Evolutionary conservation across 2,888 invertebrate species (phyloP), one percentile per base, ranked within the genome.

Genomic region (Pardosa pseudoannulata): DNA sequence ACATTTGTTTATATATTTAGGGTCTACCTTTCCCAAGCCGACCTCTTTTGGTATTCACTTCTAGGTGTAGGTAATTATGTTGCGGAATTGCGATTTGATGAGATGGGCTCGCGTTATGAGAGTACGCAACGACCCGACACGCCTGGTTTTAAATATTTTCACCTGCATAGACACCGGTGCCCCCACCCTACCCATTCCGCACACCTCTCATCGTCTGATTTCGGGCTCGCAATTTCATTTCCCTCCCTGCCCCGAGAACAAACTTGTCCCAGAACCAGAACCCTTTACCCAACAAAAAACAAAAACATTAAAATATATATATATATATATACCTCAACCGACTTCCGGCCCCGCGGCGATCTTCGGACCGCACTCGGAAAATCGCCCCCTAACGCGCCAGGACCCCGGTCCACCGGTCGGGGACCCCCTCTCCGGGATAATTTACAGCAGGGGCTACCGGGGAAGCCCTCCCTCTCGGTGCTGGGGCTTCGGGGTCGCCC

Each of bases 331-430:
- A n/a, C n/a, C n/a, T 23, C 23, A 19, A 56, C 36, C 62, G 23
- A 85, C 83, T 85, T 85, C 83, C 83, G 83, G 83, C 73, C 83
- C 83, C 9, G 56, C 0, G 83, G 83, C 78, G 27, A 67, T 78
- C 23, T 28, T 36, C 67, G 67, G 67, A 31, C 67, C 31, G 6
- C 16, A 31, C 13, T 9, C 1, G 11, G 0, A 68, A 74, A 50
- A 74, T 29, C 75, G 28, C 71, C 62, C 68, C 39, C 7, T 19
- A 39, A 50, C 39, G 36, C 39, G 16, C 50, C 23, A 19, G 5
- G 0, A 0, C 1, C 1, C 0, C 19, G 19, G n/a, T n/a, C n/a
- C 32, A 32, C 67, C 36, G 1, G 5, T 19, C 6, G 1, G 11
- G 67, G n/a, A 19, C 36, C n/a, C 16, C 16, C 23, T 9, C 23